phyloP scores from a whole-genome alignment of 2,888 invertebrate genomes.

The Drosophila prostipennis region DNA sequence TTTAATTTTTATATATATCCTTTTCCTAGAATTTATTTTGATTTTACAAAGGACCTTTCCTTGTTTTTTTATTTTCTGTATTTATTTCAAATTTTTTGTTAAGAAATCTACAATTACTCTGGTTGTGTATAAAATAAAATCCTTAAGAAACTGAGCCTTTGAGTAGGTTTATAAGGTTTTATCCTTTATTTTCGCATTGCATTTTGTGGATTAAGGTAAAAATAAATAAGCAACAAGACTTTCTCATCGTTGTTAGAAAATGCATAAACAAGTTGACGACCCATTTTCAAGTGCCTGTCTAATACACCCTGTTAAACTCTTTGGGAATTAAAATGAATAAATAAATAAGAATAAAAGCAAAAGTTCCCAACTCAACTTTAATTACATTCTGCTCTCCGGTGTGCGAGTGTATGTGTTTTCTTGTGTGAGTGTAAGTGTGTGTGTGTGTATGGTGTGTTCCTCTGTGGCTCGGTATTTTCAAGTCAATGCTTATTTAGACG shows the following conservation, averaged over 20 bases:
- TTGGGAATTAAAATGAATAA: constrained; percentile 67
- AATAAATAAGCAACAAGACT: not conserved
- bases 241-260: not conserved
- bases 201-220: not conserved
- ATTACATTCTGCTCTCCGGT: constrained; percentile 67
- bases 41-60: too few relatives aligned
- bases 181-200: not conserved
- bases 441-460: constrained; percentile 1
- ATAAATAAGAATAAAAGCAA: constrained; percentile 80
- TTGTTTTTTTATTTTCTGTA: too few relatives aligned
- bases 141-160: too few relatives aligned
- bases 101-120: too few relatives aligned
- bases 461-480: constrained; percentile 31
- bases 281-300: constrained; percentile 4
- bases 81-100: too few relatives aligned
- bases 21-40: too few relatives aligned
- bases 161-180: not conserved
- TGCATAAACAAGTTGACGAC: not conserved
- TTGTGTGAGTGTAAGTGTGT: constrained; percentile 9
- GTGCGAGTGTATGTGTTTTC: constrained; percentile 7
- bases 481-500: constrained; percentile 76
- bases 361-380: constrained; percentile 79
- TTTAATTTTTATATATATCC: too few relatives aligned
- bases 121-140: too few relatives aligned
- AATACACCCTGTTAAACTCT: constrained; percentile 26